Percentiles rank a stretch among this genome's conserved stretches.
phyloP scores from a whole-genome alignment of 2,888 invertebrate species.

The Serripes groenlandicus region DNA sequence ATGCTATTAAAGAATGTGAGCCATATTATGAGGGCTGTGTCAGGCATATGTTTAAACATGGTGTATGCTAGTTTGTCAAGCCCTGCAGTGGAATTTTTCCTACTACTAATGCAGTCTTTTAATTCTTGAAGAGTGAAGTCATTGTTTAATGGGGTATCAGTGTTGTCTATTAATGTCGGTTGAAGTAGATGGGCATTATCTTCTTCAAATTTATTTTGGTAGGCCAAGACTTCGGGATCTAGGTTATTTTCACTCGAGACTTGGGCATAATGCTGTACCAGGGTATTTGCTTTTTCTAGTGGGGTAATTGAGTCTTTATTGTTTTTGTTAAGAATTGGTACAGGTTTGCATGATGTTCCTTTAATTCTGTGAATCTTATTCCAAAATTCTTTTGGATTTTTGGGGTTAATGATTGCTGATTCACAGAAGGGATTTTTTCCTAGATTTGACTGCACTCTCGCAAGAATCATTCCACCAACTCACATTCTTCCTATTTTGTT shows the following conservation, averaged over 20 bases:
- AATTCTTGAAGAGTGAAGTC: constrained; percentile 20
- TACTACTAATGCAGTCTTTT: constrained; percentile 3
- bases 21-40: neutral
- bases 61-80: constrained; percentile 13
- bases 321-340: neutral
- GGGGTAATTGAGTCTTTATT: neutral
- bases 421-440: constrained; percentile 34
- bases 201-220: constrained; percentile 24
- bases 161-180: no score
- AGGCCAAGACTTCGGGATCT: constrained; percentile 3
- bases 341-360: neutral
- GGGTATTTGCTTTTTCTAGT: constrained; percentile 23
- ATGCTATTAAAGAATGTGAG: constrained; percentile 4
- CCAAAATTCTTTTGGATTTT: constrained; percentile 23
- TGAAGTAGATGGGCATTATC: no score
- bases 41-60: constrained; percentile 6
- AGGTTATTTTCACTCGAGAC: constrained; percentile 26
- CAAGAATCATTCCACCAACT: constrained; percentile 20
- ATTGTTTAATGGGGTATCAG: no score
- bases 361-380: constrained; percentile 27
- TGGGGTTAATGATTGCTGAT: neutral
- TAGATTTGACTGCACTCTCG: neutral
- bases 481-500: no score
- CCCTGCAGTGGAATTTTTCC: constrained; percentile 20
- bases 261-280: constrained; percentile 13